Evolutionary conservation across 2,113 vertebrate species (phyloP).

Genomic region (Dendrocopos noguchii): DNA sequence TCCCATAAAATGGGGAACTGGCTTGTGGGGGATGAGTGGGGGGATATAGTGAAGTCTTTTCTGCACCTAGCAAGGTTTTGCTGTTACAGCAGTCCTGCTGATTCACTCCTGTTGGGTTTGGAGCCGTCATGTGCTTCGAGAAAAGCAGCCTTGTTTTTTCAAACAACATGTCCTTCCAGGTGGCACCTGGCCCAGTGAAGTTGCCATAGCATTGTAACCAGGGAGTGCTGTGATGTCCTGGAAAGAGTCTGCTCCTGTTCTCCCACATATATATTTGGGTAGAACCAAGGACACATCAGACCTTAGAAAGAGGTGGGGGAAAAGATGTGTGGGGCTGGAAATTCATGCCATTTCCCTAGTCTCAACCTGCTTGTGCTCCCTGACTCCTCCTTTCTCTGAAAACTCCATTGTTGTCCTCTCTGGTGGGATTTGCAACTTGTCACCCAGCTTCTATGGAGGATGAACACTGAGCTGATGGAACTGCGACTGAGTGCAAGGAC

Average conservation of each 20-base stretch:
- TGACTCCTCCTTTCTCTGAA: background rate
- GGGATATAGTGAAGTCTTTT: background rate
- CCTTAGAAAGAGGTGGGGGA: background rate
- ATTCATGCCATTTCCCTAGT: background rate
- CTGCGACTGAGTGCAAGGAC: background rate
- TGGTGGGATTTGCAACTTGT: fast-evolving
- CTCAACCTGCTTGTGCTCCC: background rate
- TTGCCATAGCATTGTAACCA: background rate
- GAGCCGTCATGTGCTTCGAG: background rate
- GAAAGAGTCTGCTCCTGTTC: slow-evolving; percentile 39
- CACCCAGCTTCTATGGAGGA: background rate
- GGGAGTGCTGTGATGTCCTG: slow-evolving; percentile 17
- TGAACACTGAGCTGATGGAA: background rate
- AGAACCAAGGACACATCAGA: background rate
- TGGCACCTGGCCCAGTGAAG: slow-evolving; percentile 48
- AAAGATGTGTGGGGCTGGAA: background rate
- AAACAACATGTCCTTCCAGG: slow-evolving; percentile 28
- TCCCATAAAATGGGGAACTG: background rate
- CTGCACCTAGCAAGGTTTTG: background rate
- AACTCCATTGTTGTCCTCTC: background rate
- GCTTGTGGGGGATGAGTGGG: background rate
- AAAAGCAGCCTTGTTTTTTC: slow-evolving; percentile 19
- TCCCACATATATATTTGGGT: background rate
- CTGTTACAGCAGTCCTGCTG: background rate
- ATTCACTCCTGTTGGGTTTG: background rate